A percentile compares a stretch with the other conserved stretches of the same genome.
phyloP scores from a whole-genome alignment of 1,140 invertebrate species.

The Zaprionus nigranus region DNA sequence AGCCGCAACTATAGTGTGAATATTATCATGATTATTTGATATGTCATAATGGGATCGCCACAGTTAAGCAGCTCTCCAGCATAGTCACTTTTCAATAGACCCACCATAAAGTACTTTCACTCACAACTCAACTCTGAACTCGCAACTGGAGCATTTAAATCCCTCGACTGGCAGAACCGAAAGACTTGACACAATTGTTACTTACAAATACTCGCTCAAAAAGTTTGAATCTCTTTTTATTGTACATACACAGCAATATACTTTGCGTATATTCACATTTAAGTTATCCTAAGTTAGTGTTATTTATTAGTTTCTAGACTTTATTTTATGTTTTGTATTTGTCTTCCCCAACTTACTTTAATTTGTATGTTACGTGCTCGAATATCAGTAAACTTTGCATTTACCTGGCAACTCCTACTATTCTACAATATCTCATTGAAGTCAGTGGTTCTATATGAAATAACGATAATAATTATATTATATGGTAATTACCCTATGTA shows the following conservation, averaged over 20 bases:
- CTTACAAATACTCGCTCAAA: constrained; percentile 56
- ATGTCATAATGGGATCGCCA: background rate
- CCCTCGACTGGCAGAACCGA: constrained; percentile 38
- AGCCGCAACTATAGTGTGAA: background rate
- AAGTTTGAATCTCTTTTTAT: constrained; percentile 16
- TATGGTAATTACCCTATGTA: constrained; percentile 5
- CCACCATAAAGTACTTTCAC: constrained; percentile 17
- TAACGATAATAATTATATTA: constrained; percentile 1
- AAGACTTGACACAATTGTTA: constrained; percentile 55
- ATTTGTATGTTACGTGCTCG: constrained; percentile 17
- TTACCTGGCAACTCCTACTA: constrained; percentile 39
- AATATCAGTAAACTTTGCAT: constrained; percentile 51
- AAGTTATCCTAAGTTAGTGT: constrained; percentile 40
- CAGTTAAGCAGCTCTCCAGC: background rate
- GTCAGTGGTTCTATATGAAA: constrained; percentile 15
- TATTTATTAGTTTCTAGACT: constrained; percentile 39
- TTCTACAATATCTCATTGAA: constrained; percentile 13
- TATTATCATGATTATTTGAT: too few species aligned
- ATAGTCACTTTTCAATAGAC: constrained; percentile 55
- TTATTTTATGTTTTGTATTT: constrained; percentile 34
- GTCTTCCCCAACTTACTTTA: constrained; percentile 61
- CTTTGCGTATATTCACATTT: constrained; percentile 25
- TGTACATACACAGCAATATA: constrained; percentile 35
- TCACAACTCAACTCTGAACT: constrained; percentile 37
- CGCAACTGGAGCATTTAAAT: constrained; percentile 60